Percentiles rank a stretch among this genome's conserved stretches.
These are phyloP conservation scores for Diarsia rubi DNA, from an alignment of 2,888 invertebrate species.

Conservation along the genomic window DNA sequence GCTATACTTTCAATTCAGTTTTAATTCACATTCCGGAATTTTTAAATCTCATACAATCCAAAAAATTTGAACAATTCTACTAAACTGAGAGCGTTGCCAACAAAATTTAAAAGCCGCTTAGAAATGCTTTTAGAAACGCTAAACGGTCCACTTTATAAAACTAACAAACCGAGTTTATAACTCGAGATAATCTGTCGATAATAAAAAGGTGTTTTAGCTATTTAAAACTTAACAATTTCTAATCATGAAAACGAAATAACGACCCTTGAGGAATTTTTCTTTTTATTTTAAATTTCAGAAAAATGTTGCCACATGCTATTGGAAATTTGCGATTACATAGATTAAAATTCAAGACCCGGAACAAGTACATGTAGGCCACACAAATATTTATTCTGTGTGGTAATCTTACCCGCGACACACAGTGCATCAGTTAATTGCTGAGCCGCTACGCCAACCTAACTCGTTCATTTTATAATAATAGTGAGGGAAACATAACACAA, in stretches of 20 bases:
- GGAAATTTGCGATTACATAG: not conserved
- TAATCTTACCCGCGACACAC: no score
- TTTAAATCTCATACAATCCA: not conserved
- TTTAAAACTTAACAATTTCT: not conserved
- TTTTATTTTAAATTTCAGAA: no score
- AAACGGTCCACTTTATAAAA: conserved; percentile 2
- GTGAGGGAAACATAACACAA: not conserved
- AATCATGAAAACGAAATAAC: no score
- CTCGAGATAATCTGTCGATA: not conserved
- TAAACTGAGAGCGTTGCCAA: not conserved
- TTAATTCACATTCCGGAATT: not conserved
- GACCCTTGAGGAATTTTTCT: no score
- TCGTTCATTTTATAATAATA: not conserved
- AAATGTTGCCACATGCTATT: no score
- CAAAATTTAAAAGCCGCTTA: conserved; percentile 1
- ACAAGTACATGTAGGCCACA: no score
- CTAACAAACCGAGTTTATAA: not conserved
- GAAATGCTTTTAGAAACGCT: conserved; percentile 20
- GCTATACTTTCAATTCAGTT: conserved; percentile 2
- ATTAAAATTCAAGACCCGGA: not conserved
- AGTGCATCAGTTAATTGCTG: no score
- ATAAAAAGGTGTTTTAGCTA: not conserved
- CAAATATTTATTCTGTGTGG: no score
- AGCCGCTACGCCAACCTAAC: no score
- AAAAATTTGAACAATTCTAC: conserved; percentile 13